Percentiles rank a stretch among this genome's conserved stretches.
These are phyloP conservation scores for Cottus gobio DNA, from an alignment of 2,113 vertebrate genomes.

Conservation along the genomic window DNA sequence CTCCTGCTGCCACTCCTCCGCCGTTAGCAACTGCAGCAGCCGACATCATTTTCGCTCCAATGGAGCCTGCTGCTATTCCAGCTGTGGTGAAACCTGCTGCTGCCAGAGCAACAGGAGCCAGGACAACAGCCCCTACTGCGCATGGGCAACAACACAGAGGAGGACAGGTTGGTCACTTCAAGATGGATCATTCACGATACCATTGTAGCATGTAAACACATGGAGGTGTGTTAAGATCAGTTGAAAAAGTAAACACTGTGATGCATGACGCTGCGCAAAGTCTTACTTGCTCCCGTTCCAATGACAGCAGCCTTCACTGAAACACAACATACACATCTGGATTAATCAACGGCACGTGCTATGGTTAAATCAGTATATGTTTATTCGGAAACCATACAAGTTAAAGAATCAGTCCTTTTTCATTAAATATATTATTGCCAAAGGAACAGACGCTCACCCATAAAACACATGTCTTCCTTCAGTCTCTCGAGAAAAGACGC, in stretches of 20 bases:
- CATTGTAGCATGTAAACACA: too few relatives aligned
- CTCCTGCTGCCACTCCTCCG: conserved; percentile 63
- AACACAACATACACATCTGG: conserved; percentile 4
- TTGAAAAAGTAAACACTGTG: neutral
- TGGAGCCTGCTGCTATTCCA: conserved; percentile 55
- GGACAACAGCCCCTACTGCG: neutral
- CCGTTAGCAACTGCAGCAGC: conserved; percentile 43
- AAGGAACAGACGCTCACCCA: neutral
- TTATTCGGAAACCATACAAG: neutral
- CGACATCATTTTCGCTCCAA: conserved; percentile 61
- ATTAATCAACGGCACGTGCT: neutral
- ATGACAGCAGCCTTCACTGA: neutral
- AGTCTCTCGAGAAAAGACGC: neutral
- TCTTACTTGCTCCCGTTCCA: conserved; percentile 29
- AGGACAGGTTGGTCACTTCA: neutral
- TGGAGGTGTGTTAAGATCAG: neutral
- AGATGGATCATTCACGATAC: neutral
- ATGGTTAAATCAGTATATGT: neutral
- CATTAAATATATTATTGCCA: neutral
- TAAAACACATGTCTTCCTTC: neutral
- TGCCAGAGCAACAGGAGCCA: conserved; percentile 19
- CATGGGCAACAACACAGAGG: neutral
- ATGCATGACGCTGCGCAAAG: neutral
- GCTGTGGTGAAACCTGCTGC: conserved; percentile 59
- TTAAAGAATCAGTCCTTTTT: neutral